Conservation (phyloP, 2,888 invertebrate species). For the Agonopterix arenella region DNA sequence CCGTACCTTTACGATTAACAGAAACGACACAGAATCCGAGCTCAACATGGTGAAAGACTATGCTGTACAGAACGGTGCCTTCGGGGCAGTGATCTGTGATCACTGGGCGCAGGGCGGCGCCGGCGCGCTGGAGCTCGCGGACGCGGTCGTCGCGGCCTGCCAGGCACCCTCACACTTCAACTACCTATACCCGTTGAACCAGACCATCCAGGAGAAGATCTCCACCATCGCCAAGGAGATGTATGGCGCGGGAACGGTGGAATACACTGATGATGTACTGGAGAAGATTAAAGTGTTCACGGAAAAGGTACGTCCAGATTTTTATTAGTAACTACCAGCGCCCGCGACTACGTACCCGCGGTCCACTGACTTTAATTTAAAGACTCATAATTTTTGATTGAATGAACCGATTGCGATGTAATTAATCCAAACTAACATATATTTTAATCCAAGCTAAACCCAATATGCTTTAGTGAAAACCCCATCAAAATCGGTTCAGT, state of each 20-base stretch:
- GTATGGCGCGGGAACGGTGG: conserved; percentile 95
- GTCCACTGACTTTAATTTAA: no score
- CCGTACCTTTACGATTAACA: conserved; percentile 35
- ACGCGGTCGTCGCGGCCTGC: conserved; percentile 90
- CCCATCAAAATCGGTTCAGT: no score
- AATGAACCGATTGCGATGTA: no score
- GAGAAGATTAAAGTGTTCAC: conserved; percentile 83
- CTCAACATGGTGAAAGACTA: conserved; percentile 85
- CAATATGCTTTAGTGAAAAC: no score
- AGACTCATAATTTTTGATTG: no score
- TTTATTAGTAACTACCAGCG: no score
- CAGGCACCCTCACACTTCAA: conserved; percentile 78
- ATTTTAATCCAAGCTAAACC: no score
- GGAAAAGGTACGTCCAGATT: conserved; percentile 75
- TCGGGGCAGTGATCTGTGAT: conserved; percentile 89
- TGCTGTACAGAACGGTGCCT: conserved; percentile 88
- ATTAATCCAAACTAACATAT: no score
- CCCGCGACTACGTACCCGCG: no score
- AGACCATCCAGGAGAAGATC: conserved; percentile 91
- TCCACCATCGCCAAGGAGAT: conserved; percentile 91
- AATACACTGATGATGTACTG: conserved; percentile 83
- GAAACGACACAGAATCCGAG: conserved; percentile 91
- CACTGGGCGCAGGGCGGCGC: conserved; percentile 95
- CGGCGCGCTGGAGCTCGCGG: conserved; percentile 91
- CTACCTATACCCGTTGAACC: conserved; percentile 82